Evolutionary conservation across 2,888 invertebrate genomes (phyloP).

Genomic region (Mactromeris polynyma): DNA sequence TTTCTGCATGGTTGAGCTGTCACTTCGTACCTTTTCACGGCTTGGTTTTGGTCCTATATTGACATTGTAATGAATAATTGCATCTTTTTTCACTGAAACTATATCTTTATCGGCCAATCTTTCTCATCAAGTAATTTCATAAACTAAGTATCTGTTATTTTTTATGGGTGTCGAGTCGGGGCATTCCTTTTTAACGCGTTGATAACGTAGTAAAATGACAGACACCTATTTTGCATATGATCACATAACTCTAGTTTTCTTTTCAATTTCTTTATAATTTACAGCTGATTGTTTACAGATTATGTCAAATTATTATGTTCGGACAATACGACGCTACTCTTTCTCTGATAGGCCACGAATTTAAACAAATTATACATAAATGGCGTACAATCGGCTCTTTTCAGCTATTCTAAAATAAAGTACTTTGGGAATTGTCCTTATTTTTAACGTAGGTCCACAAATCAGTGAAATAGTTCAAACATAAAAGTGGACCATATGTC

Average conservation of each 20-base stretch:
- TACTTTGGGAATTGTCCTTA: background rate
- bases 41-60: background rate
- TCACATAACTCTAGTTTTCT: background rate
- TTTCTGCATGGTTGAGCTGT: background rate
- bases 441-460: background rate
- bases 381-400: background rate
- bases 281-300: background rate
- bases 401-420: background rate
- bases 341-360: background rate
- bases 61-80: constrained; percentile 18
- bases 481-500: background rate
- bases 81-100: background rate
- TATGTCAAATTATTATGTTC: background rate
- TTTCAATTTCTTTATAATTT: background rate
- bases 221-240: constrained; percentile 1
- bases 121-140: constrained; percentile 5
- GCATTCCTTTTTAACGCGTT: background rate
- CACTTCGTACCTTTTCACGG: background rate
- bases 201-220: background rate
- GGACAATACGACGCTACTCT: background rate
- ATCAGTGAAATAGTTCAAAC: background rate
- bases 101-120: constrained; percentile 10
- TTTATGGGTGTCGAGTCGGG: background rate
- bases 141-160: background rate
- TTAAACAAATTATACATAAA: constrained; percentile 8